These are phyloP conservation scores for Megaustenia siamemsis DNA, from an alignment of 2,888 invertebrate species.

Conservation along the genomic window DNA sequence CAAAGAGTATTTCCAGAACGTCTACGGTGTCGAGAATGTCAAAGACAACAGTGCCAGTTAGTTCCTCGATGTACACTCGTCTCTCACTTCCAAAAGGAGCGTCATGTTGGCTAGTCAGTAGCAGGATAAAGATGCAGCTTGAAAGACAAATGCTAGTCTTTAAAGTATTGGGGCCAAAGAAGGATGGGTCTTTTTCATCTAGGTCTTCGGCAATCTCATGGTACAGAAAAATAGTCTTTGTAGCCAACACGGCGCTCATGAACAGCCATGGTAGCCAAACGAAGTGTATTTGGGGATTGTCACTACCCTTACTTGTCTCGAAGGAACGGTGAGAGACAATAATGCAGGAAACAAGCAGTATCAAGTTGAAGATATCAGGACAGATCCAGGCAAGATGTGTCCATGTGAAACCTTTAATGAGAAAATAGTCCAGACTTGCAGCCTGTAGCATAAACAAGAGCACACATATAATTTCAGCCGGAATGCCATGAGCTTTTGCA, in stretches of 20 bases:
- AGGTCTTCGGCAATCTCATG: conserved; percentile 73
- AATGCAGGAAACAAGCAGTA: conserved; percentile 43
- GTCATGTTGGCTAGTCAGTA: conserved; percentile 83
- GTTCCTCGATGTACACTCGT: conserved; percentile 81
- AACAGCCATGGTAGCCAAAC: conserved; percentile 82
- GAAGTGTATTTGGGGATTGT: conserved; percentile 64
- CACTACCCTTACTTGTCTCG: conserved; percentile 56
- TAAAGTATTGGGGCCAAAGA: conserved; percentile 80
- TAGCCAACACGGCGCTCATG: conserved; percentile 73
- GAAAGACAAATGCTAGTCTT: conserved; percentile 79
- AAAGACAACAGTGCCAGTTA: conserved; percentile 82
- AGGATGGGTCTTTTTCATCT: conserved; percentile 71
- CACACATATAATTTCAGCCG: conserved; percentile 62
- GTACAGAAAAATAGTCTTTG: conserved; percentile 82
- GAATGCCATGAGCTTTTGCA: conserved; percentile 40
- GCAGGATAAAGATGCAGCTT: conserved; percentile 82
- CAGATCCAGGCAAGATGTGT: conserved; percentile 36
- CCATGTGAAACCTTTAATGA: conserved; percentile 62
- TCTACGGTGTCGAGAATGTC: conserved; percentile 83
- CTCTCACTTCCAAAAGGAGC: conserved; percentile 80
- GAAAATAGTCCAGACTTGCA: conserved; percentile 80
- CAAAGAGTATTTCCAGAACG: conserved; percentile 81
- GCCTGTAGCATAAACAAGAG: conserved; percentile 77
- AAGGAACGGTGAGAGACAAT: conserved; percentile 32
- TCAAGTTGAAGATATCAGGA: conserved; percentile 43